These are phyloP conservation scores for Lycaon pictus DNA, from an alignment of 2,113 vertebrate species.

Conservation along the genomic window DNA sequence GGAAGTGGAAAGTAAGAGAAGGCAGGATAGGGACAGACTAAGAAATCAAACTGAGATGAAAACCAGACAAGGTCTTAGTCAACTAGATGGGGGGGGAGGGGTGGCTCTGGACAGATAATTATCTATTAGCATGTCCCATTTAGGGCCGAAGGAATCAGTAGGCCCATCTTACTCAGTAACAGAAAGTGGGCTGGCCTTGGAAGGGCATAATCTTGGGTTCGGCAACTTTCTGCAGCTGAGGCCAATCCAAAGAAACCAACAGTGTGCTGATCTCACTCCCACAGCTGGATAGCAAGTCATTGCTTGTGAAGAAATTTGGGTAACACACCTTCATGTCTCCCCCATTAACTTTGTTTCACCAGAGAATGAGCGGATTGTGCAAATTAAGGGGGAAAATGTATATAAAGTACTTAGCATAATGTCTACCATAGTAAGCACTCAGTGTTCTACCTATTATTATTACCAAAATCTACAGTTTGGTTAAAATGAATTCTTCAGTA, in stretches of 20 bases:
- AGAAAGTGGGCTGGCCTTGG: neutral
- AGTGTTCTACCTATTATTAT: neutral
- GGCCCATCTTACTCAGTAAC: neutral
- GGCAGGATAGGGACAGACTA: neutral
- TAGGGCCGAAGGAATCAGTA: neutral
- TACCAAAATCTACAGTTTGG: neutral
- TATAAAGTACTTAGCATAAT: neutral
- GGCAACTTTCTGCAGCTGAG: neutral
- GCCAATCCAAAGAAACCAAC: neutral
- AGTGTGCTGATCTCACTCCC: neutral
- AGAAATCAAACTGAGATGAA: neutral
- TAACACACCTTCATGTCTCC: neutral
- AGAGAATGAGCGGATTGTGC: neutral
- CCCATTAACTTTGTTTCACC: neutral
- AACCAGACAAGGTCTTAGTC: neutral
- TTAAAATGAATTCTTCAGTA: neutral
- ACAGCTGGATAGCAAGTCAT: neutral
- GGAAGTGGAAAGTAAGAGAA: neutral
- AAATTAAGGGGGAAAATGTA: neutral
- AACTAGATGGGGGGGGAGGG: rapidly evolving
- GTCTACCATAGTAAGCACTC: neutral
- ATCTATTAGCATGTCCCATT: neutral
- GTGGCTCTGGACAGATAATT: too few relatives aligned
- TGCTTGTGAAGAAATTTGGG: neutral
- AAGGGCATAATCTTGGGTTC: neutral